These are phyloP conservation scores for Colostygia pectinataria DNA, from an alignment of 2,888 invertebrate genomes.

Conservation along the genomic window DNA sequence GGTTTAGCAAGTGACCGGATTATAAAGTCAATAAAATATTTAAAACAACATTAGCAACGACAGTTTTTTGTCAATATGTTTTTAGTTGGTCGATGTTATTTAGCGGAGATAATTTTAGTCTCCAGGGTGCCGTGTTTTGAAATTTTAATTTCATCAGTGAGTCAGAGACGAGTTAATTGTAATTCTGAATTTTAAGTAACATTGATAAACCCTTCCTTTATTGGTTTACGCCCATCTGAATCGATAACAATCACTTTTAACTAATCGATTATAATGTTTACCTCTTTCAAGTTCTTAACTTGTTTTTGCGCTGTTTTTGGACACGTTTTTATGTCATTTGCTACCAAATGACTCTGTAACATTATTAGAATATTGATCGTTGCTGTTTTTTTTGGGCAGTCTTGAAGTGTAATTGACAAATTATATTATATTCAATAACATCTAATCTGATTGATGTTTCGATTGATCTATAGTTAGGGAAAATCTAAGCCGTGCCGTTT, in stretches of 20 bases:
- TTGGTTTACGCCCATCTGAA: constrained; percentile 15
- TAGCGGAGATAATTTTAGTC: constrained; percentile 5
- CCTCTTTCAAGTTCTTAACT: constrained; percentile 12
- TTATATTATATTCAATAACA: constrained; percentile 9
- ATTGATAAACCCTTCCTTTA: constrained; percentile 12
- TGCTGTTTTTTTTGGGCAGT: background rate
- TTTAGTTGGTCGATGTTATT: constrained; percentile 31
- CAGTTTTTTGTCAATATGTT: constrained; percentile 41
- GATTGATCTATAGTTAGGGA: constrained; percentile 28
- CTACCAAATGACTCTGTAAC: constrained; percentile 16
- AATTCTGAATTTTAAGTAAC: constrained; percentile 9
- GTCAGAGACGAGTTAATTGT: constrained; percentile 9
- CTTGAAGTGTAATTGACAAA: constrained; percentile 9
- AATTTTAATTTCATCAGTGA: constrained; percentile 10
- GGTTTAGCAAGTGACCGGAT: constrained; percentile 59
- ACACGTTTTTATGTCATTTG: constrained; percentile 20
- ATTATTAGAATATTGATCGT: constrained; percentile 8
- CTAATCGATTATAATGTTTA: constrained; percentile 22
- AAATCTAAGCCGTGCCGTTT: constrained; percentile 19
- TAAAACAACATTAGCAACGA: constrained; percentile 48
- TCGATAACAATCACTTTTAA: constrained; percentile 19
- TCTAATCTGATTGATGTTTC: constrained; percentile 19
- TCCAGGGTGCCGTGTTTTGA: constrained; percentile 12
- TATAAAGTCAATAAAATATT: constrained; percentile 56
- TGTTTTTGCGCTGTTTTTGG: constrained; percentile 27